Evolutionary conservation across 2,888 invertebrate species (phyloP).

Genomic region (Acronicta leporina): DNA sequence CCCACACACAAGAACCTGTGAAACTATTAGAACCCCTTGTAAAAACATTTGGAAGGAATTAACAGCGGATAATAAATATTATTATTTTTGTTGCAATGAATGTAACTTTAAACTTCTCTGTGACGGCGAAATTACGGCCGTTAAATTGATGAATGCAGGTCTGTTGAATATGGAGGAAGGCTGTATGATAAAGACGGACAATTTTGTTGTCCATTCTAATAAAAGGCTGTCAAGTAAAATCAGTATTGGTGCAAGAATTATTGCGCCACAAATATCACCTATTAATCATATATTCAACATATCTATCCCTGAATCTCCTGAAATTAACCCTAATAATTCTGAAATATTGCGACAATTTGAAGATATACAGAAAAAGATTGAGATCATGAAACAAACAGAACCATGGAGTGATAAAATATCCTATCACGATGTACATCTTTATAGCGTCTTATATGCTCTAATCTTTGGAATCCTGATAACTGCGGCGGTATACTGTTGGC

Average conservation of each 20-base stretch:
- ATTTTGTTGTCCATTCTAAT: conserved; percentile 4
- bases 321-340: conserved; percentile 2
- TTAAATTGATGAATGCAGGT: background rate
- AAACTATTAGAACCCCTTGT: background rate
- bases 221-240: conserved; percentile 8
- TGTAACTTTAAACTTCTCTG: background rate
- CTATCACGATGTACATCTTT: conserved; percentile 10
- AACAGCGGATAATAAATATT: background rate
- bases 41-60: conserved; percentile 5
- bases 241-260: conserved; percentile 4
- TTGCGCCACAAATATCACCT: conserved; percentile 5
- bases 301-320: conserved; percentile 8
- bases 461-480: conserved; percentile 6
- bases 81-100: conserved; percentile 5
- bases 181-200: conserved; percentile 12
- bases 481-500: conserved; percentile 1
- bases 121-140: background rate
- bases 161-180: conserved; percentile 11
- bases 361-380: background rate
- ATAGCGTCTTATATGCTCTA: conserved; percentile 4
- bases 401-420: conserved; percentile 1
- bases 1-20: conserved; percentile 8
- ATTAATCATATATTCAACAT: conserved; percentile 16
- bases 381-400: conserved; percentile 1
- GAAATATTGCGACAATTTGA: background rate